Conservation (phyloP, 1,140 invertebrate genomes). For the Olivierus martensii region DNA sequence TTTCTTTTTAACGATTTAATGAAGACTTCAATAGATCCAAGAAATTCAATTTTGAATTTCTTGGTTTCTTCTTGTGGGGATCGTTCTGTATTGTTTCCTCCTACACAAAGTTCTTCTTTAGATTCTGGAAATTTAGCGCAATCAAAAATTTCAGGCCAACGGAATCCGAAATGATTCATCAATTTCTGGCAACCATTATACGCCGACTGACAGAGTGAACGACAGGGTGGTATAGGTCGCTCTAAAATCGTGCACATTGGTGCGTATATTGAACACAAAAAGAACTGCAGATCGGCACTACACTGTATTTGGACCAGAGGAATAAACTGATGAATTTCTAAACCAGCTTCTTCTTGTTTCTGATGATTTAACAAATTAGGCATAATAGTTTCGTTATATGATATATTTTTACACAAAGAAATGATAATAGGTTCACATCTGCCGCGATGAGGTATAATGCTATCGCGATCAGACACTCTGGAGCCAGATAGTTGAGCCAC, state of each 20-base stretch:
- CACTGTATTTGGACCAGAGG: slow-evolving; percentile 91
- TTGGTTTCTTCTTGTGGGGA: too few relatives aligned
- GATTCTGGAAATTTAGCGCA: slow-evolving; percentile 77
- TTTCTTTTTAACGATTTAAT: too few relatives aligned
- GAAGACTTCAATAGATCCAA: too few relatives aligned
- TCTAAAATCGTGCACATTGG: slow-evolving; percentile 91
- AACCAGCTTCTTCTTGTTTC: slow-evolving; percentile 85
- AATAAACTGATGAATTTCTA: slow-evolving; percentile 83
- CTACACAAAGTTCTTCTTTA: slow-evolving; percentile 61
- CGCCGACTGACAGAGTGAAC: slow-evolving; percentile 74
- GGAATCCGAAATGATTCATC: slow-evolving; percentile 82
- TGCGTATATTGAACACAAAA: slow-evolving; percentile 88
- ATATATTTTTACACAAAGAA: slow-evolving; percentile 76
- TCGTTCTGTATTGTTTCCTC: slow-evolving; percentile 38
- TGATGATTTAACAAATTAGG: slow-evolving; percentile 84
- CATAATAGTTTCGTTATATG: slow-evolving; percentile 91
- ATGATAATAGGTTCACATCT: slow-evolving; percentile 87
- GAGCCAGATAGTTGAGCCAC: too few relatives aligned
- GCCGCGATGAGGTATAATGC: slow-evolving; percentile 40
- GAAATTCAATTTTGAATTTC: too few relatives aligned
- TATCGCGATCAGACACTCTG: not conserved
- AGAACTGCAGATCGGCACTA: slow-evolving; percentile 83
- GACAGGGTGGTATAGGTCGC: slow-evolving; percentile 76
- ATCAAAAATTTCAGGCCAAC: slow-evolving; percentile 84
- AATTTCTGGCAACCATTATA: slow-evolving; percentile 72